Base-by-base conservation (phyloP, 37 sponge, comb jelly and placozoan species). In the Ephydatia muelleri region DNA sequence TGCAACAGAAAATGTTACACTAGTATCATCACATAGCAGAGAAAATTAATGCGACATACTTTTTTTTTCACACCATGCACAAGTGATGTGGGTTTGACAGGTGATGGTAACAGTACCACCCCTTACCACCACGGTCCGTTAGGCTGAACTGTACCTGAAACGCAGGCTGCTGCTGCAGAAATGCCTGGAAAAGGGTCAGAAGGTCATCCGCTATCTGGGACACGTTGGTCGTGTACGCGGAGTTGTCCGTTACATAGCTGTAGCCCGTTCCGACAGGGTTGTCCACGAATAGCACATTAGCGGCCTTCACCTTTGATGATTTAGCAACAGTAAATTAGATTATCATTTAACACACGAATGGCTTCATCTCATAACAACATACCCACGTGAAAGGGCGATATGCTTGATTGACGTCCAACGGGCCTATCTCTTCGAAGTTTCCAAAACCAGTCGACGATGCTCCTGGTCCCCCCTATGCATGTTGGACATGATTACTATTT, bases 251-350 rank as follows among this genome's bases (percentile, higher is more conserved):
- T 0, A 93, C 93, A 49, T 96, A 96, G 85, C 96, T 96, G 72
- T 84, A 96, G 4, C 96, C 96, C 23, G 96, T 83, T 11, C 96
- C 96, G 3, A 96, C 96, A 19, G 96, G 96, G 65, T 93, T 93
- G 83, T 96, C 96, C 39, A 96, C 91, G 86, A 96, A 96, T 49
- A 96, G 80, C 2, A 96, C 76, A 73, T 86, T 93, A 22, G 90
- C 94, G 31, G 79, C 84, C 80, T 92, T 83, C 9, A 88, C 85
- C 90, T 90, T 34, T 30, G 0, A 13, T 3, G 43, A 43, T 43
- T 43, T 6, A 16, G 36, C 22, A 31, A 26, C 16, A 26, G 16
- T 72, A 72, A 72, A 19, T 16, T 72, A n/a, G 27, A n/a, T 29
- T 27, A 75, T 75, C 6, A 75, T 35, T 25, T 16, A 75, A 3